Percentiles rank a stretch among this genome's conserved stretches.
These are phyloP conservation scores for Nymphalis c-album DNA, from an alignment of 2,888 invertebrate genomes.

Conservation along the genomic window DNA sequence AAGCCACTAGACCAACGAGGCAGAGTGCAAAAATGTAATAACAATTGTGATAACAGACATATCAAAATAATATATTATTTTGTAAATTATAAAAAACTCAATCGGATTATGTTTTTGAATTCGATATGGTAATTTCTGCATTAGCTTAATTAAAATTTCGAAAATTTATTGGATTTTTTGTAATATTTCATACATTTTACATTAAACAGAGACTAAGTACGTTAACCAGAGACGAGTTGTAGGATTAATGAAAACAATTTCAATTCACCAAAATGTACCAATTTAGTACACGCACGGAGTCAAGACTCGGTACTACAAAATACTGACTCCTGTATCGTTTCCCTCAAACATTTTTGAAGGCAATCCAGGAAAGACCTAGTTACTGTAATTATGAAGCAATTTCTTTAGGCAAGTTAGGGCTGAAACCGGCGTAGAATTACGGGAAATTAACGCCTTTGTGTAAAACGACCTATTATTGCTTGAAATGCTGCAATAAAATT, in stretches of 20 bases:
- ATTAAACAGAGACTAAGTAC: no score
- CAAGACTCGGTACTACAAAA: not conserved
- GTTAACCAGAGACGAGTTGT: no score
- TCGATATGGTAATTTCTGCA: no score
- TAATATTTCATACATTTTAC: no score
- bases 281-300: not conserved
- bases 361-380: not conserved
- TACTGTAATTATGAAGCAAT: constrained; percentile 16
- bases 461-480: constrained; percentile 11
- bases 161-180: no score
- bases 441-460: constrained; percentile 24
- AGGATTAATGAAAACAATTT: not conserved
- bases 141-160: no score
- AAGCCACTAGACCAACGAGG: no score
- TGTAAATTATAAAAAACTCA: no score
- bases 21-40: no score
- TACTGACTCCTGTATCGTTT: not conserved
- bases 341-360: not conserved
- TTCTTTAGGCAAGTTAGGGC: constrained; percentile 13
- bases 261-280: not conserved
- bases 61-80: no score
- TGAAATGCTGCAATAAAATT: constrained; percentile 17
- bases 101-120: no score
- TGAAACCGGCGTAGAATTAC: constrained; percentile 14
- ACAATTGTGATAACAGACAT: no score